phyloP scores from a whole-genome alignment of 1,140 invertebrate species.

The Polypedilum pembai region DNA sequence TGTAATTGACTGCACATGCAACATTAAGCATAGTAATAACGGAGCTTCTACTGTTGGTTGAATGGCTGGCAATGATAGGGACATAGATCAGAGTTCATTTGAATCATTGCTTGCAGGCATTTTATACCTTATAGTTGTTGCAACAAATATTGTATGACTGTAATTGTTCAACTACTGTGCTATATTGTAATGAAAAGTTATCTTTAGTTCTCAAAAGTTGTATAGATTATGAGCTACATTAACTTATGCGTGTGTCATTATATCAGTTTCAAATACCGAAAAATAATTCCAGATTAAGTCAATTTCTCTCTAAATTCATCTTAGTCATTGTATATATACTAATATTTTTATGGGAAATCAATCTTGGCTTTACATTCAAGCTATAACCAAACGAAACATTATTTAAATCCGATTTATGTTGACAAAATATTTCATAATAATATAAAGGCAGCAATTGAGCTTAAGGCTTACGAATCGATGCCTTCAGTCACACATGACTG shows the following conservation, averaged over 20 bases:
- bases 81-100: neutral
- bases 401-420: slow-evolving; percentile 28
- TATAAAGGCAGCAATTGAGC: slow-evolving; percentile 6
- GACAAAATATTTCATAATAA: slow-evolving; percentile 25
- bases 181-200: neutral
- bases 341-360: slow-evolving; percentile 7
- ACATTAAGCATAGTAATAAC: neutral
- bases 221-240: neutral
- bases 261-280: neutral
- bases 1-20: slow-evolving; percentile 11
- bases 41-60: neutral
- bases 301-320: slow-evolving; percentile 13
- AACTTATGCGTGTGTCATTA: neutral
- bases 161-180: slow-evolving; percentile 4
- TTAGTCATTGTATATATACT: neutral
- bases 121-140: neutral
- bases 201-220: neutral
- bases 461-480: neutral
- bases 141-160: neutral
- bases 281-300: slow-evolving; percentile 18
- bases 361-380: neutral
- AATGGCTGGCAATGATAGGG: neutral
- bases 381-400: neutral
- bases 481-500: neutral
- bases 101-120: neutral